phyloP scores from a whole-genome alignment of 2,113 vertebrate species.

The Boleophthalmus pectinirostris region DNA sequence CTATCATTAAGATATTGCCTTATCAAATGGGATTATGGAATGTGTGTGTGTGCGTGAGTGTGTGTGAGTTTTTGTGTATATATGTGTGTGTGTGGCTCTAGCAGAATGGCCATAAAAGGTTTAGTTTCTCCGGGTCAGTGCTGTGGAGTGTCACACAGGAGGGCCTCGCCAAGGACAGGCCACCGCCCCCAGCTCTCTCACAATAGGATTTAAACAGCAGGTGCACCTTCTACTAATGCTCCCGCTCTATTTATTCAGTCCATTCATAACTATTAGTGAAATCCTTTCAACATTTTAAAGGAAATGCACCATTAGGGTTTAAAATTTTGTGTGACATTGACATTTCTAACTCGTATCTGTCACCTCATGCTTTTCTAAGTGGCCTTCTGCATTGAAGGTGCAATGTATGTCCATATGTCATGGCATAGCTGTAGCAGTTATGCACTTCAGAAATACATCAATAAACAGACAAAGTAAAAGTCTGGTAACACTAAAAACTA shows the following conservation, averaged over 20 bases:
- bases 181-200: constrained; percentile 43
- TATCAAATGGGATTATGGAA: constrained; percentile 75
- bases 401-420: not conserved
- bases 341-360: not conserved
- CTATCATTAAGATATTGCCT: constrained; percentile 80
- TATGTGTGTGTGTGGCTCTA: constrained; percentile 11
- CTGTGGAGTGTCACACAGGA: constrained; percentile 46
- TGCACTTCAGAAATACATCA: not conserved
- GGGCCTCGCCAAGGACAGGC: constrained; percentile 69
- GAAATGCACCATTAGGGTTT: not conserved
- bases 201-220: constrained; percentile 67
- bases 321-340: not conserved
- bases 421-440: not conserved
- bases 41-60: constrained; percentile 10
- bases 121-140: constrained; percentile 70
- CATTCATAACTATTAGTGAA: not conserved
- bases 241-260: constrained; percentile 1
- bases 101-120: constrained; percentile 64
- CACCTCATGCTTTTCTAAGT: not conserved
- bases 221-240: constrained; percentile 20
- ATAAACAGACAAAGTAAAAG: no score
- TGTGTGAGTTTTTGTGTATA: constrained; percentile 1
- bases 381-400: not conserved
- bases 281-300: not conserved
- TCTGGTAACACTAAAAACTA: no score